Base-by-base conservation (phyloP, 1,140 invertebrate species). In the Vanessa atalanta region DNA sequence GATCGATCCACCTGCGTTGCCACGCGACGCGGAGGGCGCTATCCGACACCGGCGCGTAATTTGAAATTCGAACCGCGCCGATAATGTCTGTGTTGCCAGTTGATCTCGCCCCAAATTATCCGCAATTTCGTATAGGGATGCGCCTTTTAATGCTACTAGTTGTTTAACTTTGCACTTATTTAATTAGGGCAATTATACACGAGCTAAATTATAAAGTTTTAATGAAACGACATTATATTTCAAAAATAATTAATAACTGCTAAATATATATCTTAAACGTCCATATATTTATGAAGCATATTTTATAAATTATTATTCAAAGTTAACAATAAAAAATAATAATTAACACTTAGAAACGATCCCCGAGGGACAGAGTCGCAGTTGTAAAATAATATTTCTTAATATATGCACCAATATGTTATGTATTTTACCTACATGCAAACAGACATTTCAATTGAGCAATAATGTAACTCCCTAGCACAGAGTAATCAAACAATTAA, bases 1-100 rank as follows among this genome's bases (percentile, higher is more conserved):
- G 83, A 90, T 89, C 87, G 85, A 90, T 90, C 86, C 87, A 91
- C 88, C 86, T 89, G 84, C 83, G 90, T 92, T 87, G 88, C 89
- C 83, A 88, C 80, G 85, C 87, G 83, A 92, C 87, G 83, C 76
- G 83, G 85, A 89, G 88, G 88, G 89, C 84, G 88, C 88, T 82
- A 92, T 75, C 87, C 85, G 89, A 92, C 87, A 89, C 90, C 86
- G 79, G 80, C 85, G 85, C 89, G 87, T 89, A 92, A 91, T 92
- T 92, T 91, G 89, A 90, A 90, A 91, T 90, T 88, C 85, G 89
- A 92, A 84, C 86, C 86, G 72, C 53, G 53, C 53, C 87, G 87
- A 92, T 92, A 92, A 90, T 90, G 89, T 85, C 88, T 88, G 87
- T 86, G 85, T 89, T 87, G 84, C 83, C 82, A 87, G 84, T 80